Base-by-base conservation (phyloP, 2,113 vertebrate genomes). In the Irena cyanogastra region DNA sequence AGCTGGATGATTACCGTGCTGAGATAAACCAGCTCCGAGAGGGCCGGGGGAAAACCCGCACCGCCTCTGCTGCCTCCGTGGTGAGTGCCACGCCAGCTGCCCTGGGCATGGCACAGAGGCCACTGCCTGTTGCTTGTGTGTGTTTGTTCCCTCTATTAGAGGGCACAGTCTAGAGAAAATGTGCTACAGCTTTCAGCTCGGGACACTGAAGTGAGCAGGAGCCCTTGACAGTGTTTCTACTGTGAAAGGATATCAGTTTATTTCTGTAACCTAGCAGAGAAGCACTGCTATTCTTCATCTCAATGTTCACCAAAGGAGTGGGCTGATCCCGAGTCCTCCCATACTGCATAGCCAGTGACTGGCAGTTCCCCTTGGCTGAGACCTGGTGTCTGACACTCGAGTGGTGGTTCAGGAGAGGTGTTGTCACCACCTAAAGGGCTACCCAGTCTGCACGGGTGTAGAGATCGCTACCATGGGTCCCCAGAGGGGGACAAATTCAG, bases 1-100 rank as follows among this genome's bases (percentile, higher is more conserved):
- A 98, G 66, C 89, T 98, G 96, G 98, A 98, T 69, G 97, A 96
- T 5, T 97, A 12, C 83, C 95, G 97, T 26, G 98, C 97, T 20
- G 96, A 98, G 81, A 97, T 98, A 35, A 78, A 80, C 41, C 97
- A 45, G 10, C 97, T 98, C 24, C 97, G 61, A 44, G 61, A 96
- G 54, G 69, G 74, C 39, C 87, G 95, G 80, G 93, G 91, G 41
- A 94, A 97, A 60, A 30, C 87, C 26, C 6, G 3, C 27, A 1
- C 3, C 1, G 16, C 78, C 35, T 45, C 37, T 41, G 35, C 61
- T 7, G 23, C 47, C 30, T 44, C 78, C 1, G 0, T 1, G 95
- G 97, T 98, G 93, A 84, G 97, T 97, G 54, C 78, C 31, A 2
- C 77, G 8, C 1, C 1, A 20, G 9, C 11, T 16, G 7, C 53